These are phyloP conservation scores for Enteromius argenteus DNA, from an alignment of 2,797 vertebrate species.

Conservation along the genomic window DNA sequence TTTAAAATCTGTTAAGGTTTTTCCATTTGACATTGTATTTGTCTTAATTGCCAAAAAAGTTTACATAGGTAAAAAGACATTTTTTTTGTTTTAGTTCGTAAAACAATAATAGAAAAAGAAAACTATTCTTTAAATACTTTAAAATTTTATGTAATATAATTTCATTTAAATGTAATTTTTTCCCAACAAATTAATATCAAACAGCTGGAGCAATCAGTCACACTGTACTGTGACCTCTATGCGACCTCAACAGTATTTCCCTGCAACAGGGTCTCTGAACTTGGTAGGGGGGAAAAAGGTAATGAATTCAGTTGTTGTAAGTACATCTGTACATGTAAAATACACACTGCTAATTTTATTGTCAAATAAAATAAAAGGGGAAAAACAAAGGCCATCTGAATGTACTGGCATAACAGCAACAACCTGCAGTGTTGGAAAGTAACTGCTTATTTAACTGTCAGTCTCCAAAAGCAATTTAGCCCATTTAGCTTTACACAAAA, in stretches of 20 bases:
- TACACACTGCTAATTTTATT: background rate
- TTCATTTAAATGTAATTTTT: background rate
- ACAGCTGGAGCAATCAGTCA: background rate
- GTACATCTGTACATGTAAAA: background rate
- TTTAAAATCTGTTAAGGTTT: background rate
- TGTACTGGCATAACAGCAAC: slow-evolving; percentile 8
- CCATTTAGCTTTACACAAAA: background rate
- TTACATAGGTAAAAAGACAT: background rate
- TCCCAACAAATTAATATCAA: background rate
- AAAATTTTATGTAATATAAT: too few species aligned
- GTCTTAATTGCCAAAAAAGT: background rate
- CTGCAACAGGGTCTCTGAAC: background rate
- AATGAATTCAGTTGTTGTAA: background rate
- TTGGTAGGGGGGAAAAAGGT: background rate
- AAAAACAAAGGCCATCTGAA: background rate
- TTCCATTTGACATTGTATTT: background rate
- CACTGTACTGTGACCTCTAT: background rate
- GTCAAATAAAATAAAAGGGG: background rate
- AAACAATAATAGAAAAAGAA: background rate
- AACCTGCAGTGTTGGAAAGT: background rate
- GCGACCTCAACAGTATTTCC: background rate
- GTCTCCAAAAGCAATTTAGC: background rate
- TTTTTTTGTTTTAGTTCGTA: background rate
- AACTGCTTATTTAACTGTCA: background rate
- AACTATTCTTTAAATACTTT: too few species aligned